phyloP scores from a whole-genome alignment of 2,888 invertebrate species.

The Drosophila neonasuta region DNA sequence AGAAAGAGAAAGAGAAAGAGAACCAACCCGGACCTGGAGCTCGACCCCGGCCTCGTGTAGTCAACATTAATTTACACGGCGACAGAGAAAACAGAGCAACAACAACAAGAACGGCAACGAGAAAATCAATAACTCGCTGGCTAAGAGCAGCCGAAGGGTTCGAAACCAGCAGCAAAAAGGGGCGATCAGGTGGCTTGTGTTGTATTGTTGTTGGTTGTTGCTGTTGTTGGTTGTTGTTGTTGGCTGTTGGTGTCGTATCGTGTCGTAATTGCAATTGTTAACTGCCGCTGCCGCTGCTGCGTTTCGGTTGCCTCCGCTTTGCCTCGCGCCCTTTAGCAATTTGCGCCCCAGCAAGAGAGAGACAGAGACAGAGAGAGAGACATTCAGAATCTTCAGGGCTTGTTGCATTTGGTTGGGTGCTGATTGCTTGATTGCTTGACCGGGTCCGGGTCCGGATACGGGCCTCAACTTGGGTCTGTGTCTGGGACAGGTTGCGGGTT shows the following conservation, averaged over 20 bases:
- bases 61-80: conserved; percentile 69
- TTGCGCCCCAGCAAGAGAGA: neutral
- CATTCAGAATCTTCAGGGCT: conserved; percentile 31
- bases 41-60: conserved; percentile 42
- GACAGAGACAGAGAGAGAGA: neutral
- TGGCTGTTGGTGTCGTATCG: conserved; percentile 24
- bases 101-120: conserved; percentile 13
- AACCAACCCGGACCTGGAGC: conserved; percentile 4
- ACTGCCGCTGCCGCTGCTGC: conserved; percentile 46
- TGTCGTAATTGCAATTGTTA: conserved; percentile 73
- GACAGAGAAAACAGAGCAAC: conserved; percentile 37
- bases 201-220: neutral
- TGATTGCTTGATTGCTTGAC: conserved; percentile 46
- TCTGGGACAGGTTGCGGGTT: neutral
- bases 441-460: conserved; percentile 5
- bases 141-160: conserved; percentile 41
- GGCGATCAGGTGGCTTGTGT: conserved; percentile 17
- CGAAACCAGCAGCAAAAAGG: conserved; percentile 4
- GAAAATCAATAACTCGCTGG: conserved; percentile 54
- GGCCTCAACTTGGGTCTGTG: neutral
- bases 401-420: conserved; percentile 48
- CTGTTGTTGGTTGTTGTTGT: neutral
- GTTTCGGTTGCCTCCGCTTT: conserved; percentile 17
- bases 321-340: neutral
- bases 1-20: conserved; percentile 1